Evolutionary conservation across 2,113 vertebrate species (phyloP).

Genomic region (Pardalotus punctatus): DNA sequence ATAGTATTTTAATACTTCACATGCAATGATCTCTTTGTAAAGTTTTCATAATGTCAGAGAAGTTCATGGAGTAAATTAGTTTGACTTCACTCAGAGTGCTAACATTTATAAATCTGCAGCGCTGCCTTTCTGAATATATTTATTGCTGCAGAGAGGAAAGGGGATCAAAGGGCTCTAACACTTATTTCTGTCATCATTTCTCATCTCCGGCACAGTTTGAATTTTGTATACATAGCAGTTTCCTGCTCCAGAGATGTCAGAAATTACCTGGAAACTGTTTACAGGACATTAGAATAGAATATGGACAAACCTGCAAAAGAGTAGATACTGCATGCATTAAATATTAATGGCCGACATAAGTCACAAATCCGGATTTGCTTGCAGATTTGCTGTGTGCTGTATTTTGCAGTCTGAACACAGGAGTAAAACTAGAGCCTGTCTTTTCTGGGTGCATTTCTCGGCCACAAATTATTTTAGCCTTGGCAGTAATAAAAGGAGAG

Average conservation of each 20-base stretch:
- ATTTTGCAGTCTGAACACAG: neutral
- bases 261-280: conserved; percentile 49
- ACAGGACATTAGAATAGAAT: conserved; percentile 36
- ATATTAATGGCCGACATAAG: conserved; percentile 18
- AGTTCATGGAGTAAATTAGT: conserved; percentile 59
- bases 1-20: conserved; percentile 45
- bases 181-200: conserved; percentile 59
- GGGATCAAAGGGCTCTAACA: conserved; percentile 59
- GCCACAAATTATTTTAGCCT: neutral
- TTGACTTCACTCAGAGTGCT: conserved; percentile 47
- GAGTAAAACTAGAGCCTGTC: conserved; percentile 2
- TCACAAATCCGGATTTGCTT: conserved; percentile 7
- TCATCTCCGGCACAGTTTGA: conserved; percentile 31
- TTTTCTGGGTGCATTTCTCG: neutral
- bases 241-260: conserved; percentile 31
- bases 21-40: conserved; percentile 55
- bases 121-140: conserved; percentile 52
- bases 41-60: conserved; percentile 66
- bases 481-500: neutral
- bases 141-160: conserved; percentile 22
- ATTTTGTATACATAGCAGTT: conserved; percentile 40
- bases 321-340: neutral
- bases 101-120: conserved; percentile 62
- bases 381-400: neutral
- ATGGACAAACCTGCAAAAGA: neutral